phyloP scores from a whole-genome alignment of 35 echinoderm and acorn worm genomes.

The Apostichopus parvimensis region DNA sequence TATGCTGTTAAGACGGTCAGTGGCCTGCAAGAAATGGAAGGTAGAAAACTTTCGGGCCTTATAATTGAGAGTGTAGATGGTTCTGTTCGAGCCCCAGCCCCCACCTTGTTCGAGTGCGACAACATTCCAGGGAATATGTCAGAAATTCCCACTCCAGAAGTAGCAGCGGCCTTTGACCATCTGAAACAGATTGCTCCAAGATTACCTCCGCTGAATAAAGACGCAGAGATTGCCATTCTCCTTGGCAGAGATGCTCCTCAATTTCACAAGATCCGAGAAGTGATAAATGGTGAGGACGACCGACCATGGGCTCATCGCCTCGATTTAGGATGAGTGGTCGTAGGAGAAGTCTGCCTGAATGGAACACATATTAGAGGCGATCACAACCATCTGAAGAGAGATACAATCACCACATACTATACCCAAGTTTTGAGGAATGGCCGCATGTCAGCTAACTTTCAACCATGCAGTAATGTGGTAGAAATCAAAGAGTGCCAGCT shows the following conservation, averaged over 20 bases:
- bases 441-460: slow-evolving; percentile 32
- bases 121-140: slow-evolving; percentile 60
- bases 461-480: slow-evolving; percentile 31
- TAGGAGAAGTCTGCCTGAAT: slow-evolving; percentile 62
- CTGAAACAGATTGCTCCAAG: slow-evolving; percentile 42
- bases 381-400: slow-evolving; percentile 21
- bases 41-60: slow-evolving; percentile 29
- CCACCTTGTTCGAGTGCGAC: slow-evolving; percentile 40
- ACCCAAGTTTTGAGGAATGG: slow-evolving; percentile 55
- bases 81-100: background rate
- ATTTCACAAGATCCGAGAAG: slow-evolving; percentile 44
- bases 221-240: slow-evolving; percentile 50
- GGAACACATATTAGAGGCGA: slow-evolving; percentile 45
- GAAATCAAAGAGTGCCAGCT: slow-evolving; percentile 7
- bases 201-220: slow-evolving; percentile 32
- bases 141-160: slow-evolving; percentile 63
- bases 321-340: slow-evolving; percentile 61
- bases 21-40: slow-evolving; percentile 35
- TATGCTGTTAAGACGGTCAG: slow-evolving; percentile 56
- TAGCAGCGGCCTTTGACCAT: slow-evolving; percentile 24
- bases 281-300: slow-evolving; percentile 58
- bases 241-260: slow-evolving; percentile 60
- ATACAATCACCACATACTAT: slow-evolving; percentile 36
- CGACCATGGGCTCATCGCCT: slow-evolving; percentile 66
- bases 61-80: slow-evolving; percentile 61